Base-by-base conservation (phyloP, 2,797 vertebrate species). In the Lithobates pipiens region DNA sequence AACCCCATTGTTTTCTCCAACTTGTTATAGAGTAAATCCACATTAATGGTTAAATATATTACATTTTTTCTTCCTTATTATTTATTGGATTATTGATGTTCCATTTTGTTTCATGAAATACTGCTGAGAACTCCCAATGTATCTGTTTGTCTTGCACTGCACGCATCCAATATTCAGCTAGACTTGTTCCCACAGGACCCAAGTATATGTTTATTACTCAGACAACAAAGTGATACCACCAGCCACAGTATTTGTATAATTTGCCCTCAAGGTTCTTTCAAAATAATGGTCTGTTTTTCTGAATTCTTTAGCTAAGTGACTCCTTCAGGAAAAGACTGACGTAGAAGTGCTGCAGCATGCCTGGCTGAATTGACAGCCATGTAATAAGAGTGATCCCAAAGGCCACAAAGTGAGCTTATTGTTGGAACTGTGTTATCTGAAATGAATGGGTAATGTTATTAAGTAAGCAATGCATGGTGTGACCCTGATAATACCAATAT, bases 401-500 rank as follows among this genome's bases (percentile, higher is more conserved):
- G 42, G 16, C 32, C 29, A 80, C 10, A 4, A 68, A 57, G 10
- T 5, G 67, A 80, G 71, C 65, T 42, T 73, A 77, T 72, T 82
- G 57, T 44, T 86, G 76, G 36, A 69, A n/a, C 54, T 65, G 27
- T 68, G 34, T 29, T 71, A 81, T 82, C n/a, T 82, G 32, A 80
- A 42, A 42, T 67, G 63, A 80, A 76, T 1, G 65, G 46, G 63
- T 70, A 65, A 77, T 68, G 61, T 83, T 83, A 83, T 75, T 67
- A 83, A 70, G 85, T 75, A 67, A 83, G 69, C 76, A 68, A 46
- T 71, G 81, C 61, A 34, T 75, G 29, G 29, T 78, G 39, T 83
- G 85, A 79, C 85, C 85, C 70, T 32, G n/a, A 83, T 87, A 76
- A 83, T 83, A 75, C 81, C 63, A 78, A 83, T 83, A 65, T 83